phyloP scores from a whole-genome alignment of 2,113 vertebrate genomes.

The Sinosuthora webbiana region DNA sequence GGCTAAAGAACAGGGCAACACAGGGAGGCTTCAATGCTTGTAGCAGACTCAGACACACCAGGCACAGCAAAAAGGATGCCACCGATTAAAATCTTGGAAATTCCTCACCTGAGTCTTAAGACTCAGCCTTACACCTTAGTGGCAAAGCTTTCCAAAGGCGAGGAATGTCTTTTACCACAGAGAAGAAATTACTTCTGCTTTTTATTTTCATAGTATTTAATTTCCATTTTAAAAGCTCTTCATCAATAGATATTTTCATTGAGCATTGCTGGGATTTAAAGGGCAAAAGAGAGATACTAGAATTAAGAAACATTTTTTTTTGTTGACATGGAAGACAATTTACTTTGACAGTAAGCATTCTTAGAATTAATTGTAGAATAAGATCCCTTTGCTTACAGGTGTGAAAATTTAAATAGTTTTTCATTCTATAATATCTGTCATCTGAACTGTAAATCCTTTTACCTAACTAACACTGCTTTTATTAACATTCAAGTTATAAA shows the following conservation, averaged over 20 bases:
- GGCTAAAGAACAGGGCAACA: no score
- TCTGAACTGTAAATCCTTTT: not conserved
- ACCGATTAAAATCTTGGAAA: not conserved
- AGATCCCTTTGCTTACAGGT: not conserved
- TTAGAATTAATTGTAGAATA: not conserved
- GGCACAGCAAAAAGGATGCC: not conserved
- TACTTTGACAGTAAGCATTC: not conserved
- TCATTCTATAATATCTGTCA: not conserved
- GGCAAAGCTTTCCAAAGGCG: not conserved
- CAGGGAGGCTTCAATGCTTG: accelerated
- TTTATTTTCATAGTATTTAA: accelerated
- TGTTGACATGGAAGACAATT: not conserved
- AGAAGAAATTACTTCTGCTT: not conserved
- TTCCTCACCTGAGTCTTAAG: not conserved
- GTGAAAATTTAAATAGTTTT: not conserved
- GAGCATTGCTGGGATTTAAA: not conserved
- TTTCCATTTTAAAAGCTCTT: not conserved
- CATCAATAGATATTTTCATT: not conserved
- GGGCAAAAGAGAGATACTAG: not conserved
- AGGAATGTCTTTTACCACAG: not conserved
- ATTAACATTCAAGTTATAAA: not conserved
- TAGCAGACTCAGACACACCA: no score
- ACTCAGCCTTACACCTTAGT: not conserved
- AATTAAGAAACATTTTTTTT: not conserved
- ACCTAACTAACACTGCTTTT: not conserved